Evolutionary conservation across 2,797 vertebrate genomes (phyloP).

Genomic region (Enteromius fasciolatus): DNA sequence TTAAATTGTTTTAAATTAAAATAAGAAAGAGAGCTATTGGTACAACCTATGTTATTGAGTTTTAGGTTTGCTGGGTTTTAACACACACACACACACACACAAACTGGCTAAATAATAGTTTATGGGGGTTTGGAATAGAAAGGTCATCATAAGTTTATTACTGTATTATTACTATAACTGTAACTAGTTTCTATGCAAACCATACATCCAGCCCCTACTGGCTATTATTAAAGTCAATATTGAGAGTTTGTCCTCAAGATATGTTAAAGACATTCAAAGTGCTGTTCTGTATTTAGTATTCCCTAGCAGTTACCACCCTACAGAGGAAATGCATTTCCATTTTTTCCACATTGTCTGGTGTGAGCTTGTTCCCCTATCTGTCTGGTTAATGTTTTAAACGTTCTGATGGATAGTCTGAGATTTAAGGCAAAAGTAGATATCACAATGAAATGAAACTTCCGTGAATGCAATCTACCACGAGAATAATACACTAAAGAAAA

Average conservation of each 20-base stretch:
- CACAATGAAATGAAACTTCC: constrained; percentile 32
- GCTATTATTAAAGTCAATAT: background rate
- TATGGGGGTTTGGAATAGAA: background rate
- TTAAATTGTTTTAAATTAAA: background rate
- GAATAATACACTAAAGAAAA: constrained; percentile 50
- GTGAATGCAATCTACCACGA: constrained; percentile 17
- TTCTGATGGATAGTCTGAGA: constrained; percentile 15
- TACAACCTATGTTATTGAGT: background rate
- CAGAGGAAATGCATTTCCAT: background rate
- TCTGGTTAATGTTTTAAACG: background rate
- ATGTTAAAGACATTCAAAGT: background rate
- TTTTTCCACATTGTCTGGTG: background rate
- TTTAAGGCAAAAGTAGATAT: constrained; percentile 32
- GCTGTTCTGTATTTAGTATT: background rate
- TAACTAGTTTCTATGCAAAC: background rate
- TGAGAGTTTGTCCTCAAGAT: background rate
- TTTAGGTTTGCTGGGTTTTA: background rate
- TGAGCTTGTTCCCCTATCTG: constrained; percentile 12
- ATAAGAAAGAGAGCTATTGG: background rate
- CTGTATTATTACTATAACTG: background rate
- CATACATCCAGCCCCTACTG: background rate
- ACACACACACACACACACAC: too few species aligned
- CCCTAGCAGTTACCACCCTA: background rate
- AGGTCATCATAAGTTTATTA: background rate
- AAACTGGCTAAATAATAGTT: background rate